Percentiles rank a stretch among this genome's conserved stretches.
Conservation (phyloP, 2,888 invertebrate genomes). For the Tanypteryx hageni region DNA sequence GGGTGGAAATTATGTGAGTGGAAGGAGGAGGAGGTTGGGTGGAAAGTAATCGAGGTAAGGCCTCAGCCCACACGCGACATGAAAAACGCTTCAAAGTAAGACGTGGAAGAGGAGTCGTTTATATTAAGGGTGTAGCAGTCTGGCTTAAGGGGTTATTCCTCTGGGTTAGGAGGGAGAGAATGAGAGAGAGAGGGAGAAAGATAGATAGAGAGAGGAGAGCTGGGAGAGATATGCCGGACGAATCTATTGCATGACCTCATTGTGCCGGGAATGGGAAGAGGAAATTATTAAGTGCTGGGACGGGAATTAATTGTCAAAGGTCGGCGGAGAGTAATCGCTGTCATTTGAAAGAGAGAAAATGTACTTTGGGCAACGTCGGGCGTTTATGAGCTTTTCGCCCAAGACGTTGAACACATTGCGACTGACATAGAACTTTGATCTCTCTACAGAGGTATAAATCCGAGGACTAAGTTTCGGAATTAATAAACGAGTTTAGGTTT, state of each 20-base stretch:
- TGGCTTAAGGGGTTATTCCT: conserved; percentile 24
- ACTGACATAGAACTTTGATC: not conserved
- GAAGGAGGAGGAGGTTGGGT: not conserved
- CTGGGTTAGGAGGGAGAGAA: not conserved
- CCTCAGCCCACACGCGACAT: conserved; percentile 27
- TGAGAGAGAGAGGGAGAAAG: not conserved
- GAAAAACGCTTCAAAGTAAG: conserved; percentile 52
- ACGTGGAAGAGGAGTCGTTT: conserved; percentile 46
- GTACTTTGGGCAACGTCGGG: conserved; percentile 23
- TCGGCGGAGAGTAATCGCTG: conserved; percentile 40
- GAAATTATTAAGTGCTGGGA: conserved; percentile 60
- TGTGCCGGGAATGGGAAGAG: conserved; percentile 21
- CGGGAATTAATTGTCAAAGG: conserved; percentile 43
- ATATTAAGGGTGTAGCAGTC: conserved; percentile 45
- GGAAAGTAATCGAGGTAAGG: conserved; percentile 33
- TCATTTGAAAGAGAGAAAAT: conserved; percentile 40
- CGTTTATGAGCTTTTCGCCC: not conserved
- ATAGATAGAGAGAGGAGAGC: not conserved
- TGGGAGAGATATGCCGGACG: conserved; percentile 9
- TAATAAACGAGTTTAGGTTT: not conserved
- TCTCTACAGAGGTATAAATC: not conserved
- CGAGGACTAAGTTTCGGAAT: not conserved
- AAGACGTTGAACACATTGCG: conserved; percentile 36
- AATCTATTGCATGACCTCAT: conserved; percentile 63
- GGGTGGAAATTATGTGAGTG: conserved; percentile 21